Conservation (phyloP, 2,113 vertebrate species). For the Rhabdomys dilectus region DNA sequence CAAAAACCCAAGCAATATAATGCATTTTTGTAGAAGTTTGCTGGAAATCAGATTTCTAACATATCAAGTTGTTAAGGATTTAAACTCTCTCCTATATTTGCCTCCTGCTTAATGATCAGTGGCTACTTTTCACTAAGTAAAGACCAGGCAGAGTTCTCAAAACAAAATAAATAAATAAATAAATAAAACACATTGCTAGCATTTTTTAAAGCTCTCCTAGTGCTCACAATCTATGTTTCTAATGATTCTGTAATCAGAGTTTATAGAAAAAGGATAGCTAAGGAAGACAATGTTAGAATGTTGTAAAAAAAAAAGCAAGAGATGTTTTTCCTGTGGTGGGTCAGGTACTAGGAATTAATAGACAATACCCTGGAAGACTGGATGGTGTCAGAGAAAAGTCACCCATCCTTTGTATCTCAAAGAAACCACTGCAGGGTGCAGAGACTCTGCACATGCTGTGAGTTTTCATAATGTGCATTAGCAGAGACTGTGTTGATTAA, state of each 20-base stretch:
- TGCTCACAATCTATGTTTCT: neutral
- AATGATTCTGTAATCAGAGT: neutral
- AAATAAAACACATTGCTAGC: neutral
- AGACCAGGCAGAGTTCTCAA: neutral
- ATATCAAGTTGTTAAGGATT: neutral
- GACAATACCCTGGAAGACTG: neutral
- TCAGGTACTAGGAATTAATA: neutral
- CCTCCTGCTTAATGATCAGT: constrained; percentile 23
- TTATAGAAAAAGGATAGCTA: neutral
- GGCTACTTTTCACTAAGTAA: neutral
- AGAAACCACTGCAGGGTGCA: constrained; percentile 9
- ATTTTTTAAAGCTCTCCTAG: neutral
- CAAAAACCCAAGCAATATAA: neutral
- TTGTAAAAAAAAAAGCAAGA: constrained; percentile 8
- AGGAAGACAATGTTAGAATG: neutral
- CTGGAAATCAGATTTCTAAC: constrained; percentile 38
- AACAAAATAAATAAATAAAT: neutral
- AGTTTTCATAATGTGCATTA: neutral
- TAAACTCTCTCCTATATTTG: neutral
- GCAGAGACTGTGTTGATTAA: constrained; percentile 21
- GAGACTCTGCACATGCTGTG: neutral
- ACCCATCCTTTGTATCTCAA: neutral
- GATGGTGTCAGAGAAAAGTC: neutral
- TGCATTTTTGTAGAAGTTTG: neutral
- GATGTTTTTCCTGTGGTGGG: neutral